A percentile compares a stretch with the other conserved stretches of the same genome.
Evolutionary conservation across 2,888 invertebrate genomes (phyloP).

Genomic region (Microdon myrmicae): DNA sequence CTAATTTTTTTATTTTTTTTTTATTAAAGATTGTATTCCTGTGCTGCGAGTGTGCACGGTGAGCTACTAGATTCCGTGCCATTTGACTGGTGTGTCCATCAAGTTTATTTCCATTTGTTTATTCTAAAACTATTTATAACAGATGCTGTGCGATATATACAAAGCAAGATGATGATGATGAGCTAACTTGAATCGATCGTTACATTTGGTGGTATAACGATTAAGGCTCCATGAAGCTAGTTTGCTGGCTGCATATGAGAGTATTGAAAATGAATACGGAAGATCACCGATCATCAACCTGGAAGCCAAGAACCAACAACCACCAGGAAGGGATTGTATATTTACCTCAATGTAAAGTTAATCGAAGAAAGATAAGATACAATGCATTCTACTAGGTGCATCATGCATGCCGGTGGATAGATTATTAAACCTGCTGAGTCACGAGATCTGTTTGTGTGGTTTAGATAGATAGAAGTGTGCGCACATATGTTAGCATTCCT

Average conservation of each 20-base stretch:
- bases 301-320: too few species aligned
- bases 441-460: conserved; percentile 41
- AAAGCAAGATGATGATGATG: conserved; percentile 12
- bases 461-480: conserved; percentile 1
- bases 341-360: conserved; percentile 42
- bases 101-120: conserved; percentile 49
- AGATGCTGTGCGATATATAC: conserved; percentile 23
- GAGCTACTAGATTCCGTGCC: conserved; percentile 23
- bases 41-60: conserved; percentile 12
- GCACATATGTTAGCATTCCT: too few species aligned
- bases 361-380: conserved; percentile 46
- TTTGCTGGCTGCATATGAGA: conserved; percentile 2
- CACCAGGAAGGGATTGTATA: conserved; percentile 23
- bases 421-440: conserved; percentile 41
- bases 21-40: conserved; percentile 29
- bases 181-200: conserved; percentile 16
- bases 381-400: conserved; percentile 26
- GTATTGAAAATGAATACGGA: conserved; percentile 41
- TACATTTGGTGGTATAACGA: conserved; percentile 28
- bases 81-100: conserved; percentile 42
- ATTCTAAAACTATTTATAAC: conserved; percentile 44
- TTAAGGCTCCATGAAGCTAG: conserved; percentile 6
- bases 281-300: conserved; percentile 52
- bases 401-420: conserved; percentile 39
- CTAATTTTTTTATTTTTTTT: conserved; percentile 12